These are phyloP conservation scores for Spea hammondii DNA, from an alignment of 2,797 vertebrate species.

Conservation along the genomic window DNA sequence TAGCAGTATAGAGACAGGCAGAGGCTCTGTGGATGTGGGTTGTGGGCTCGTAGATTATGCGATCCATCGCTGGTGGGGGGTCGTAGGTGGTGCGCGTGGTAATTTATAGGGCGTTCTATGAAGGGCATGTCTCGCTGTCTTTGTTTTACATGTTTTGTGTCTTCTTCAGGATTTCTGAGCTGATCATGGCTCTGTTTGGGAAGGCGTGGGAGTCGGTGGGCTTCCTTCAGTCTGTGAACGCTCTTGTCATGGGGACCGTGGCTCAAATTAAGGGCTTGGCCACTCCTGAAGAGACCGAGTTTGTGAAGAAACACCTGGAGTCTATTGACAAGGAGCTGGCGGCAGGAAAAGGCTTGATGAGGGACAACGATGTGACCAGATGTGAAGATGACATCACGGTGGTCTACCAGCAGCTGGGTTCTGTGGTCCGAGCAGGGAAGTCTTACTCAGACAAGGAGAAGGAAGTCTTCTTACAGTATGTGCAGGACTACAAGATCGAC, in stretches of 20 bases:
- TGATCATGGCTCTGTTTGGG: constrained; percentile 69
- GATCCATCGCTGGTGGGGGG: background rate
- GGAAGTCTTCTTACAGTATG: constrained; percentile 67
- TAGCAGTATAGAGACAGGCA: background rate
- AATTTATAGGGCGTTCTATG: background rate
- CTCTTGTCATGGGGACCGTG: constrained; percentile 64
- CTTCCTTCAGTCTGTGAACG: constrained; percentile 70
- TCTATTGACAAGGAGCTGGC: constrained; percentile 69
- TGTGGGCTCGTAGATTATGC: background rate
- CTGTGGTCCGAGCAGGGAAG: constrained; percentile 61
- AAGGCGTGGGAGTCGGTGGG: constrained; percentile 71
- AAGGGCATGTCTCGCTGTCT: too few relatives aligned
- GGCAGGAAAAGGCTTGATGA: constrained; percentile 59
- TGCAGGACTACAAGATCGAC: constrained; percentile 67
- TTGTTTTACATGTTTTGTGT: too few relatives aligned
- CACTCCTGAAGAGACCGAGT: constrained; percentile 63
- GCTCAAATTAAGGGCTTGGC: constrained; percentile 64
- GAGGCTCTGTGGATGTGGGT: too few relatives aligned
- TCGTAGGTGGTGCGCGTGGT: background rate
- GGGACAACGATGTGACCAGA: constrained; percentile 59
- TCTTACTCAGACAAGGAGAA: constrained; percentile 64
- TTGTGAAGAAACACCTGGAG: constrained; percentile 68
- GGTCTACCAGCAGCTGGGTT: constrained; percentile 69
- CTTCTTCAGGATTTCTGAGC: too few relatives aligned
- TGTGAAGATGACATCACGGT: constrained; percentile 69